Evolutionary conservation across 1,140 invertebrate species (phyloP).

Genomic region (Helicoverpa armigera): DNA sequence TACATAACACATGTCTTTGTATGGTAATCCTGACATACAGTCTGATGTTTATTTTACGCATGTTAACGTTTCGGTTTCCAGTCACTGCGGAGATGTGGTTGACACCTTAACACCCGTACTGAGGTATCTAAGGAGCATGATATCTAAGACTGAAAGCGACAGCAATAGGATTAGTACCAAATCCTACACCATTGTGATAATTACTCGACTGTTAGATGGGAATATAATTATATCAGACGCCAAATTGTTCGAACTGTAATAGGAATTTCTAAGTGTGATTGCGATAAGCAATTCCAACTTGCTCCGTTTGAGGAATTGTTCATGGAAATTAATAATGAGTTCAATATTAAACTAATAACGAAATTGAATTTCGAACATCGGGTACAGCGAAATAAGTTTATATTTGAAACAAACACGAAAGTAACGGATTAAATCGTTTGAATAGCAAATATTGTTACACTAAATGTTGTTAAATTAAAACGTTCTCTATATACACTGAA

Average conservation of each 20-base stretch:
- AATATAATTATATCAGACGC: constrained; percentile 16
- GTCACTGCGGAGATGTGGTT: constrained; percentile 9
- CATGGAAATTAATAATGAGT: neutral
- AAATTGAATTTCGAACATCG: neutral
- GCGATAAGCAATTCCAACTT: neutral
- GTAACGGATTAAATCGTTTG: too few relatives aligned
- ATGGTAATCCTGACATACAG: constrained; percentile 11
- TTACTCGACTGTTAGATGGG: neutral
- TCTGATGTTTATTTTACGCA: constrained; percentile 13
- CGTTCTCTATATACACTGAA: too few relatives aligned
- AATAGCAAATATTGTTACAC: too few relatives aligned
- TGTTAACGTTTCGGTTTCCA: neutral
- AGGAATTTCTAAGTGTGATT: constrained; percentile 20
- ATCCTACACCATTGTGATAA: constrained; percentile 24
- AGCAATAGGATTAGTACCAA: constrained; percentile 3
- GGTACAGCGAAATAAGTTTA: neutral
- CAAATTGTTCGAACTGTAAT: constrained; percentile 19
- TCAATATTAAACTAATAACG: neutral
- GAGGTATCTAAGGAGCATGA: neutral
- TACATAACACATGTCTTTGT: constrained; percentile 12
- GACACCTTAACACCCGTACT: neutral
- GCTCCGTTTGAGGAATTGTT: neutral
- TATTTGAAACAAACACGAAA: neutral
- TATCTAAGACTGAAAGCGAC: neutral
- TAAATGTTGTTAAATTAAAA: too few relatives aligned